Evolutionary conservation across 2,797 vertebrate genomes (phyloP).

Genomic region (Labeo calbasu): DNA sequence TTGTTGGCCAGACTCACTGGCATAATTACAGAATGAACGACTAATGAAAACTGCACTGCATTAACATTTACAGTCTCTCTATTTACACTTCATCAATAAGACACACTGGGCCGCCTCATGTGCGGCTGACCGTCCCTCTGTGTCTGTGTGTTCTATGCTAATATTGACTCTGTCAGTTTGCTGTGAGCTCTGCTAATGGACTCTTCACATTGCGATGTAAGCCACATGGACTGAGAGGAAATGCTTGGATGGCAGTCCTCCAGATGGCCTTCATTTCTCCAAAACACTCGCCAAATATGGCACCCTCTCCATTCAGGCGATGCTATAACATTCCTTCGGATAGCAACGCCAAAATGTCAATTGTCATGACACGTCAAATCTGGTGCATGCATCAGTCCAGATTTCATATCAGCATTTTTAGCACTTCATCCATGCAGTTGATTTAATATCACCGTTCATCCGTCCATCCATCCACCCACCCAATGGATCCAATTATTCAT

Average conservation of each 20-base stretch:
- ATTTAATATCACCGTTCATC: background rate
- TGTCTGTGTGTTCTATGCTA: slow-evolving; percentile 39
- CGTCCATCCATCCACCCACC: background rate
- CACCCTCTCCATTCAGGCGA: background rate
- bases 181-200: slow-evolving; percentile 43
- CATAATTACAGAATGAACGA: background rate
- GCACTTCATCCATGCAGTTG: background rate
- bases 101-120: background rate
- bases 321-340: background rate
- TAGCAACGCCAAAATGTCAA: background rate
- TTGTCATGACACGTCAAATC: background rate
- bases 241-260: slow-evolving; percentile 1
- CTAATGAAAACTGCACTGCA: slow-evolving; percentile 15
- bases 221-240: slow-evolving; percentile 17
- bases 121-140: background rate
- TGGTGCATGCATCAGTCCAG: background rate
- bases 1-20: background rate
- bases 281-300: background rate
- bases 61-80: slow-evolving; percentile 33
- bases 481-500: background rate
- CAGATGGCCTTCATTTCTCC: background rate
- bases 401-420: background rate
- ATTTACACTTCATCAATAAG: slow-evolving; percentile 39
- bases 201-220: slow-evolving; percentile 34
- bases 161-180: slow-evolving; percentile 42